Conservation (phyloP, 1,140 invertebrate genomes). For the Vanessa atalanta region DNA sequence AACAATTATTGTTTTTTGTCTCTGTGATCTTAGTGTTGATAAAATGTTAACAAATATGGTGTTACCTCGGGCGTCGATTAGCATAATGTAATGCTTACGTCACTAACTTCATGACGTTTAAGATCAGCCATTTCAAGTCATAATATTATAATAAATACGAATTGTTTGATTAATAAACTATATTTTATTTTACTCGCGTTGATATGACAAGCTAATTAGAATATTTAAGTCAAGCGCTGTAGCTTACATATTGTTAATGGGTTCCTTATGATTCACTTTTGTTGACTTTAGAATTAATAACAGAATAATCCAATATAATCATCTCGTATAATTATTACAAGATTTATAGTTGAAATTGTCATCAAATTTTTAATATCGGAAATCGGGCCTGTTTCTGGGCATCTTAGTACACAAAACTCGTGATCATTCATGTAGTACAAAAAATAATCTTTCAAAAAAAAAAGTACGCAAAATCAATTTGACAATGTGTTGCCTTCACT, state of each 20-base stretch:
- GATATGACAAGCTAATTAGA: constrained; percentile 57
- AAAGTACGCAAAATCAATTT: no score
- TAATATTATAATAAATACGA: background rate
- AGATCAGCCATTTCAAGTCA: background rate
- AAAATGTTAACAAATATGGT: background rate
- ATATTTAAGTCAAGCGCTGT: constrained; percentile 18
- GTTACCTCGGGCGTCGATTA: constrained; percentile 2
- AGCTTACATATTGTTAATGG: background rate
- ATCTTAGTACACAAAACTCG: no score
- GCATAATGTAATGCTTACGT: background rate
- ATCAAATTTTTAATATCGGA: no score
- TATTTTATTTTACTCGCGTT: constrained; percentile 42
- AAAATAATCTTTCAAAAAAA: no score
- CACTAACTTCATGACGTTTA: background rate
- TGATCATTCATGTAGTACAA: no score
- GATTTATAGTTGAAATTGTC: no score
- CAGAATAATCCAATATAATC: no score
- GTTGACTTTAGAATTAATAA: no score
- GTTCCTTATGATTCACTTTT: no score
- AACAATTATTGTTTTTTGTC: background rate
- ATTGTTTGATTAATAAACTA: constrained; percentile 25
- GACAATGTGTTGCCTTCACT: no score
- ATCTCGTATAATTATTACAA: no score
- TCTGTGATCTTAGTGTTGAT: background rate
- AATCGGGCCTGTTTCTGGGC: no score